Evolutionary conservation across 2,113 vertebrate species (phyloP).

Genomic region (Orthonyx spaldingii): DNA sequence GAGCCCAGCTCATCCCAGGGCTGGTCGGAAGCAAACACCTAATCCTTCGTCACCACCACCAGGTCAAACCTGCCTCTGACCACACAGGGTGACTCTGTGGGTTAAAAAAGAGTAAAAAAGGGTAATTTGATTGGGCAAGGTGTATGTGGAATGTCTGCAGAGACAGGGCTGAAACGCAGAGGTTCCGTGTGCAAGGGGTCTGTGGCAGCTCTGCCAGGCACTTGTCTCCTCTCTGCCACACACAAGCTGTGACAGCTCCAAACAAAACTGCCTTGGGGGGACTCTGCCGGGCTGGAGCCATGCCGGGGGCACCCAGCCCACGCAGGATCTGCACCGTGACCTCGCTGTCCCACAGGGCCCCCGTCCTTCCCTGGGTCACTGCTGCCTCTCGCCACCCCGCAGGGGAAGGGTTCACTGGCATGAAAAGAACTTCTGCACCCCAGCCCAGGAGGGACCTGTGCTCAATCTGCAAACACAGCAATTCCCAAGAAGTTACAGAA

Average conservation of each 20-base stretch:
- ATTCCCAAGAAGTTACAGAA: background rate
- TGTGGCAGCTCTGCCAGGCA: fast-evolving
- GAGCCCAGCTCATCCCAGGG: background rate
- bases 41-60: background rate
- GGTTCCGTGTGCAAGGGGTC: fast-evolving
- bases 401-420: background rate
- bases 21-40: background rate
- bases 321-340: fast-evolving
- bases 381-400: fast-evolving
- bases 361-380: fast-evolving
- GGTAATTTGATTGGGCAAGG: background rate
- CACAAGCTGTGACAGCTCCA: fast-evolving
- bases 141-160: background rate
- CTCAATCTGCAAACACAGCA: background rate
- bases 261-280: fast-evolving
- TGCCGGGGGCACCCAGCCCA: fast-evolving
- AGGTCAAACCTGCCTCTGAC: background rate
- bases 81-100: background rate
- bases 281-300: fast-evolving
- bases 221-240: background rate
- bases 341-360: fast-evolving
- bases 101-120: background rate
- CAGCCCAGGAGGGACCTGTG: background rate
- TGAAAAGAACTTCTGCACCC: background rate
- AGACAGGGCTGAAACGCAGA: fast-evolving